Evolutionary conservation across 2,797 vertebrate species (phyloP).

Genomic region (Chiloscyllium punctatum): DNA sequence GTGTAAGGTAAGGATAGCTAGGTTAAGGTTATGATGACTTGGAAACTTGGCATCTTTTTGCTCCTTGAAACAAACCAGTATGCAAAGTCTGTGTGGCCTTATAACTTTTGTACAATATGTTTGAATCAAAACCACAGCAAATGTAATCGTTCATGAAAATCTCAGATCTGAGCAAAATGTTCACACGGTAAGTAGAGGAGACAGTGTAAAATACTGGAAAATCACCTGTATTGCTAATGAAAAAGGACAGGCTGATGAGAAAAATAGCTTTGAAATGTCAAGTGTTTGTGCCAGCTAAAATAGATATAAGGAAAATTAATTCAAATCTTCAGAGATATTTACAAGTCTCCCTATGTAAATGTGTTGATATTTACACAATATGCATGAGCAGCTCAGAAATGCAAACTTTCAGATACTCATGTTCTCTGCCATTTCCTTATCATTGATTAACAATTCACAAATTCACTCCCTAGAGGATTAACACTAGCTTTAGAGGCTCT

Average conservation of each 20-base stretch:
- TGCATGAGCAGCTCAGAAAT: neutral
- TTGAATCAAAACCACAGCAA: neutral
- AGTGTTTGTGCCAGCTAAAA: neutral
- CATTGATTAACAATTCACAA: no score
- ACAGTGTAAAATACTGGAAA: neutral
- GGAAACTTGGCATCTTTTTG: no score
- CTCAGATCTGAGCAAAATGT: neutral
- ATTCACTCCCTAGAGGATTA: no score
- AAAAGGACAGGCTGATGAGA: neutral
- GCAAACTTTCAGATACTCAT: neutral
- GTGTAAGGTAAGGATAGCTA: no score
- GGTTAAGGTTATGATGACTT: no score
- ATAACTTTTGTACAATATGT: neutral
- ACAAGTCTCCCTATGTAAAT: neutral
- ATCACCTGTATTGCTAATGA: neutral
- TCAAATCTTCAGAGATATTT: neutral
- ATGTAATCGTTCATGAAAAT: neutral
- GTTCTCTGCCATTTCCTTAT: no score
- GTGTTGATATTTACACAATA: slow-evolving; percentile 4
- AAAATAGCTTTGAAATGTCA: neutral
- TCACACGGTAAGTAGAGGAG: neutral
- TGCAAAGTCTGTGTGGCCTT: no score
- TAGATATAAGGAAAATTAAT: neutral
- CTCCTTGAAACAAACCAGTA: no score
- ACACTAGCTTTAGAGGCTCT: no score